Evolutionary conservation across 2,797 vertebrate species (phyloP).

Genomic region (Helarctos malayanus): DNA sequence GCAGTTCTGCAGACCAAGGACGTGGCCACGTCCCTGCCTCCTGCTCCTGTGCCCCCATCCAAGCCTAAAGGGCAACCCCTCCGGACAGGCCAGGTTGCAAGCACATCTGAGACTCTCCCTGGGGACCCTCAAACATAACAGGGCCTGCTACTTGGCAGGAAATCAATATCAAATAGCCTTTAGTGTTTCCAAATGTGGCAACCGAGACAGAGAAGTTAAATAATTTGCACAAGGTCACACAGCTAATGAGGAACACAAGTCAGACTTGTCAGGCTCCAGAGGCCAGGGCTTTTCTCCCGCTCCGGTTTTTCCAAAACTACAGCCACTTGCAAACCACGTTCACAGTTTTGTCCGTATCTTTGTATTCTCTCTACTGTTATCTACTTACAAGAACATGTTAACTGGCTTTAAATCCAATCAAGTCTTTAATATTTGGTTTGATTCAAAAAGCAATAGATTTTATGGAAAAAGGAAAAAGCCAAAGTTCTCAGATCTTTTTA

Average conservation of each 20-base stretch:
- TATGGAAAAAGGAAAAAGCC: not conserved
- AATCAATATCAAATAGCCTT: not conserved
- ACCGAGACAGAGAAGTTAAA: not conserved
- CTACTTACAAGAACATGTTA: not conserved
- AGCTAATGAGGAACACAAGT: not conserved
- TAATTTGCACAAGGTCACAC: not conserved
- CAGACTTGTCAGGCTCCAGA: not conserved
- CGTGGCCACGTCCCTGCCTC: rapidly evolving
- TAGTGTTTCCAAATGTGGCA: not conserved
- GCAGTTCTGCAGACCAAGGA: no score
- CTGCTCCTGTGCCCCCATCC: not conserved
- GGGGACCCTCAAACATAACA: not conserved
- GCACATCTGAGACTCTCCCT: not conserved
- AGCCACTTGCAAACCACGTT: not conserved
- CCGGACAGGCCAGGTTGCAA: not conserved
- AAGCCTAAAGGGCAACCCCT: not conserved
- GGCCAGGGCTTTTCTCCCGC: not conserved
- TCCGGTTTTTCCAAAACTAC: not conserved
- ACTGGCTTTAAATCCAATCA: not conserved
- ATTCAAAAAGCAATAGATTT: not conserved
- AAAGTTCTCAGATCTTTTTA: not conserved
- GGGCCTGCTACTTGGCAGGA: not conserved
- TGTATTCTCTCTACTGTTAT: not conserved
- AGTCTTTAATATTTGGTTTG: not conserved
- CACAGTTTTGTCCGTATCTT: not conserved